phyloP scores from a whole-genome alignment of 2,888 invertebrate genomes.

The Aphelenchoides bicaudatus region DNA sequence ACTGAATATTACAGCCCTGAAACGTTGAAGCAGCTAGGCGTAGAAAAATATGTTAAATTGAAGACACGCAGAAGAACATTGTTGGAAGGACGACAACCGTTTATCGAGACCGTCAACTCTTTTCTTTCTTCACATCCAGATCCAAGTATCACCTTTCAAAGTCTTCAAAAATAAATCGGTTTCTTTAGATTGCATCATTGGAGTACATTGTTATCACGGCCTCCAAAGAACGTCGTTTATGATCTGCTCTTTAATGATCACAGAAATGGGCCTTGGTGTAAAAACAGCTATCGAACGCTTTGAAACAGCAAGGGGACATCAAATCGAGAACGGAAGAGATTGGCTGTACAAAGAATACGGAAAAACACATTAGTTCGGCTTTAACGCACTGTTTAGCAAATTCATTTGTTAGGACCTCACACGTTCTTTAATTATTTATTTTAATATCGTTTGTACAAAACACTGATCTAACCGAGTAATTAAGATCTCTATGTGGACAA shows the following conservation, averaged over 20 bases:
- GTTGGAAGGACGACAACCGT: neutral
- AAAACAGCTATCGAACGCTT: slow-evolving; percentile 23
- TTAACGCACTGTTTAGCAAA: too few species aligned
- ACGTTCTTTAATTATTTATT: too few species aligned
- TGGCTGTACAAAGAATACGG: too few species aligned
- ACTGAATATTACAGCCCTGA: neutral
- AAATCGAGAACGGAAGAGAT: slow-evolving; percentile 19
- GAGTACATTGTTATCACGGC: slow-evolving; percentile 66
- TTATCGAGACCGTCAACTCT: neutral
- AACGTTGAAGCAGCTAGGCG: neutral
- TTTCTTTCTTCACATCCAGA: neutral
- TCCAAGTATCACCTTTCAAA: neutral
- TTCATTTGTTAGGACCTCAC: too few species aligned
- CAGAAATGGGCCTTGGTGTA: slow-evolving; percentile 19
- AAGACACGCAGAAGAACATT: too few species aligned
- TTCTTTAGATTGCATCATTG: slow-evolving; percentile 58
- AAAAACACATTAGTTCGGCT: too few species aligned
- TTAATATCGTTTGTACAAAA: too few species aligned
- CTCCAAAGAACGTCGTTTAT: slow-evolving; percentile 66
- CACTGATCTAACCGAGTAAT: too few species aligned
- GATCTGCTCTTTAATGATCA: slow-evolving; percentile 61
- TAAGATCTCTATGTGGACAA: too few species aligned
- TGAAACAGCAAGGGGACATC: slow-evolving; percentile 27
- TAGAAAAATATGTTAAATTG: too few species aligned
- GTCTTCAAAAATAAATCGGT: too few species aligned